Evolutionary conservation across 2,113 vertebrate species (phyloP).

Genomic region (Chiloscyllium plagiosum): DNA sequence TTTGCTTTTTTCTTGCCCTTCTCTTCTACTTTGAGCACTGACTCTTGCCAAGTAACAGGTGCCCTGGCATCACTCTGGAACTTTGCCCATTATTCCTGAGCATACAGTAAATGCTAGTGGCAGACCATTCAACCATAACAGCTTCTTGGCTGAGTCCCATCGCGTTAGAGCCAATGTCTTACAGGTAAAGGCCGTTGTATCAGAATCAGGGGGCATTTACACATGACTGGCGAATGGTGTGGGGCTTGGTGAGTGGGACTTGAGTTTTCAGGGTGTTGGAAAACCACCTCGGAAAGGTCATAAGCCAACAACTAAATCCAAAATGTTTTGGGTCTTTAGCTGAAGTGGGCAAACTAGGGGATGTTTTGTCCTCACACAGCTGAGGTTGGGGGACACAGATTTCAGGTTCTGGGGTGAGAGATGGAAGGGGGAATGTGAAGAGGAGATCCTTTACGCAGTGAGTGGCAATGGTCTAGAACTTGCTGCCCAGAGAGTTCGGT

Average conservation of each 20-base stretch:
- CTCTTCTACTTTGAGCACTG: neutral
- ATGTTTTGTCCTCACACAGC: too few species aligned
- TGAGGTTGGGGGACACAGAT: too few species aligned
- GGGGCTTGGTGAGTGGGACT: too few species aligned
- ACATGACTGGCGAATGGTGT: neutral
- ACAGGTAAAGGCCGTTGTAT: neutral
- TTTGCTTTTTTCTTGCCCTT: neutral
- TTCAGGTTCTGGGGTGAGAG: too few species aligned
- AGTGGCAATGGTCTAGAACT: too few species aligned
- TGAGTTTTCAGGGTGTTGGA: neutral
- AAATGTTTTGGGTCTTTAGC: too few species aligned
- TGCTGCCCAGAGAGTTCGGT: too few species aligned
- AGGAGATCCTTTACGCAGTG: too few species aligned
- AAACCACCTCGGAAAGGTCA: neutral
- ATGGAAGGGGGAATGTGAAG: too few species aligned
- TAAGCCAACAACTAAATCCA: too few species aligned
- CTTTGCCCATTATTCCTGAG: neutral
- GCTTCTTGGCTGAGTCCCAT: neutral
- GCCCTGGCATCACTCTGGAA: neutral
- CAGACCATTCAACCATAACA: neutral
- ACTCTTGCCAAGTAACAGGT: neutral
- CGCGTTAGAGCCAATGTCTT: neutral
- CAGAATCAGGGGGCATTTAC: too few species aligned
- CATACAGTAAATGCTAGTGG: neutral
- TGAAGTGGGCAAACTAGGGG: too few species aligned